Conservation (phyloP, 2,888 invertebrate genomes). For the Flabesymbios commensalis region DNA sequence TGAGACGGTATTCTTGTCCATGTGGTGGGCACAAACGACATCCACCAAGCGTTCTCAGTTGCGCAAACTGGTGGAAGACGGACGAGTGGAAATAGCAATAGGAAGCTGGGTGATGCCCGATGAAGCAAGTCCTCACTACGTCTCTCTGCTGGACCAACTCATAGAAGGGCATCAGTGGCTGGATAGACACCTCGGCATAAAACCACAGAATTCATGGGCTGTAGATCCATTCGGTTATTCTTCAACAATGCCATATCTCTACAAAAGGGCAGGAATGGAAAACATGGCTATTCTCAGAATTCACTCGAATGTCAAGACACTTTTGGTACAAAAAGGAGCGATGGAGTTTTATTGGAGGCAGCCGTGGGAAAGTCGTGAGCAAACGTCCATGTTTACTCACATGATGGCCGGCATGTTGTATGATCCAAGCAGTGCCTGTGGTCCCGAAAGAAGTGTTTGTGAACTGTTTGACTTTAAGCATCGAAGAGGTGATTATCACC, state of each 20-base stretch:
- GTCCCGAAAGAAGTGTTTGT: slow-evolving; percentile 81
- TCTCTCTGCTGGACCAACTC: slow-evolving; percentile 55
- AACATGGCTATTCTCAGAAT: slow-evolving; percentile 58
- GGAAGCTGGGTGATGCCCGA: slow-evolving; percentile 60
- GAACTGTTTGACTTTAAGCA: slow-evolving; percentile 69
- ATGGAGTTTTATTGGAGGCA: slow-evolving; percentile 93
- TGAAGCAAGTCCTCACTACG: slow-evolving; percentile 57
- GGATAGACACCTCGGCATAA: slow-evolving; percentile 63
- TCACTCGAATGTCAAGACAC: slow-evolving; percentile 82
- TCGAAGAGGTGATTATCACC: too few relatives aligned
- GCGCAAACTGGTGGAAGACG: slow-evolving; percentile 43
- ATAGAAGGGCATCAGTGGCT: slow-evolving; percentile 60
- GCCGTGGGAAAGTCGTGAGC: slow-evolving; percentile 65
- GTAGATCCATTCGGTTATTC: slow-evolving; percentile 61
- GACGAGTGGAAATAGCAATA: slow-evolving; percentile 55
- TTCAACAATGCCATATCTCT: slow-evolving; percentile 54
- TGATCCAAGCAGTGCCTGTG: slow-evolving; percentile 93
- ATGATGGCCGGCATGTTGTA: slow-evolving; percentile 96
- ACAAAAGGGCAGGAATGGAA: slow-evolving; percentile 53
- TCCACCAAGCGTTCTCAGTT: slow-evolving; percentile 45
- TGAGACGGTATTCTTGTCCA: slow-evolving; percentile 57
- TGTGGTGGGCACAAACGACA: slow-evolving; percentile 59
- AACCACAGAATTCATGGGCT: slow-evolving; percentile 56
- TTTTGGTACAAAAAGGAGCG: slow-evolving; percentile 75
- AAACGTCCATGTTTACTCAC: slow-evolving; percentile 76